These are phyloP conservation scores for Heteromormyrus szaboi DNA, from an alignment of 2,797 vertebrate species.

Conservation along the genomic window DNA sequence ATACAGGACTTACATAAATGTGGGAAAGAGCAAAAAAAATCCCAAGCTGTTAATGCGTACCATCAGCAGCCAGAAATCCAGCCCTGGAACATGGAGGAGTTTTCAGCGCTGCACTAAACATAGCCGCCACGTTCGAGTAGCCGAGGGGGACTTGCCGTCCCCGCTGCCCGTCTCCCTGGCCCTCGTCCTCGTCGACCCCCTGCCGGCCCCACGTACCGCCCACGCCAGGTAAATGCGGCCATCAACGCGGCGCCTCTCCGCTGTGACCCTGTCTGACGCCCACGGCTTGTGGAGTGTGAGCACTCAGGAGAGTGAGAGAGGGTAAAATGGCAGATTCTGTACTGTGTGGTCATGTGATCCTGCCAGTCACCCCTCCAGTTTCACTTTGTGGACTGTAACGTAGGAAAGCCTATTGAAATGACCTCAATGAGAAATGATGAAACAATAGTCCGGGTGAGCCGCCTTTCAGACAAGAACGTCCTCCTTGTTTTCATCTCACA, in stretches of 20 bases:
- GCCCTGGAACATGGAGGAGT: background rate
- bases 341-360: background rate
- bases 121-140: background rate
- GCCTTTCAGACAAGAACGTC: background rate
- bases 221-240: background rate
- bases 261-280: background rate
- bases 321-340: background rate
- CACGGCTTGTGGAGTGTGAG: background rate
- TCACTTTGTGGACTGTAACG: background rate
- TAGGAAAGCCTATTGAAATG: background rate
- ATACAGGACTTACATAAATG: slow-evolving; percentile 8
- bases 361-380: background rate
- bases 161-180: background rate
- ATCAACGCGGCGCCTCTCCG: background rate
- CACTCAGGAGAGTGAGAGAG: background rate
- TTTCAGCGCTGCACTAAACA: background rate
- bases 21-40: background rate
- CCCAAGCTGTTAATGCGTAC: background rate
- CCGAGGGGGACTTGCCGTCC: no score
- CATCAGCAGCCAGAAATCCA: background rate
- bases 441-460: background rate
- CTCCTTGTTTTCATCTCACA: background rate
- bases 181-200: background rate
- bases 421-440: background rate
- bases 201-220: background rate